Evolutionary conservation across 2,797 vertebrate species (phyloP).

Genomic region (Enteromius afrohamiltoni): DNA sequence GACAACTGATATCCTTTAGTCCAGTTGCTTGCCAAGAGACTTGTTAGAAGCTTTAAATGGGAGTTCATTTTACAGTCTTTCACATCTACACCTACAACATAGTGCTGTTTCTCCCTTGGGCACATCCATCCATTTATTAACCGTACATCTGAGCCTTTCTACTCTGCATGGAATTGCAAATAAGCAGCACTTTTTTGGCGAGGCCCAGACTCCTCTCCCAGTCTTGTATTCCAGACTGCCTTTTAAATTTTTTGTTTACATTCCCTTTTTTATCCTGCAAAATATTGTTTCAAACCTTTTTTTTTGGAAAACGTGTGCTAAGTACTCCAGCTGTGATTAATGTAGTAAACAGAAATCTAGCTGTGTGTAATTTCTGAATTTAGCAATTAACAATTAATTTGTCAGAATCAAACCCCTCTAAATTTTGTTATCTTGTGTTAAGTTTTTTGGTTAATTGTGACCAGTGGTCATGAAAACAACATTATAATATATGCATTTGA

Average conservation of each 20-base stretch:
- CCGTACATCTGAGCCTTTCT: not conserved
- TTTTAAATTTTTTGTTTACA: constrained; percentile 22
- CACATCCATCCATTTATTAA: constrained; percentile 14
- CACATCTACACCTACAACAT: constrained; percentile 4
- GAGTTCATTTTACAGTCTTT: constrained; percentile 20
- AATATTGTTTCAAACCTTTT: not conserved
- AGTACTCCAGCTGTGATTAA: not conserved
- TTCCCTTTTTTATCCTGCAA: not conserved
- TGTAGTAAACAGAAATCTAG: constrained; percentile 9
- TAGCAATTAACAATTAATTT: not conserved
- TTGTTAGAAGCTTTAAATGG: constrained; percentile 13
- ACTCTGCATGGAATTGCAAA: not conserved
- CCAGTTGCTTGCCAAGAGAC: not conserved
- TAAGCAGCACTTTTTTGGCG: not conserved
- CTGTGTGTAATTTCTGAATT: not conserved
- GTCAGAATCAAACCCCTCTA: not conserved
- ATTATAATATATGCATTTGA: not conserved
- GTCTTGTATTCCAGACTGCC: not conserved
- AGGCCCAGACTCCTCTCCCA: not conserved
- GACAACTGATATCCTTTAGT: constrained; percentile 19
- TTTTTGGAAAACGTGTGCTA: not conserved
- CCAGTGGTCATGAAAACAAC: not conserved
- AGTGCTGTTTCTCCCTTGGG: not conserved
- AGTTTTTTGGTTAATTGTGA: not conserved
- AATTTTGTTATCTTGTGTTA: not conserved